Conservation (phyloP, 2,113 vertebrate species). For the Ceyx margarethae region DNA sequence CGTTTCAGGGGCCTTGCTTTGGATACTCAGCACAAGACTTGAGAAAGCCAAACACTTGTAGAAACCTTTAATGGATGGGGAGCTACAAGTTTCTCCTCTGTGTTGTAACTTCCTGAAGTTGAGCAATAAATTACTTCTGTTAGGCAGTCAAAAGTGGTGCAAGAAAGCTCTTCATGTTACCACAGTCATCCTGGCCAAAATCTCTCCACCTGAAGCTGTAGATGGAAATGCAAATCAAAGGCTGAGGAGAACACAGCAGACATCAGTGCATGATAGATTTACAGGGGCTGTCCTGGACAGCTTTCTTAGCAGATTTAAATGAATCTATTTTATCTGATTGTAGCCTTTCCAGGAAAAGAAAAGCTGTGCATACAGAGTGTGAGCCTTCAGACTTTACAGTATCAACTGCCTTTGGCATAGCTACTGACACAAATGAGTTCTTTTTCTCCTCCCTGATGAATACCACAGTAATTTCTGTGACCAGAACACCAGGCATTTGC, state of each 20-base stretch:
- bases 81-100: conserved; percentile 20
- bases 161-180: conserved; percentile 52
- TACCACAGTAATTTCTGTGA: conserved; percentile 40
- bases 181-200: conserved; percentile 17
- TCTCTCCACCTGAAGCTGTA: conserved; percentile 64
- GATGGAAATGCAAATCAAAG: conserved; percentile 63
- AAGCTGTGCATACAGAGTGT: conserved; percentile 25
- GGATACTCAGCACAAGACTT: neutral
- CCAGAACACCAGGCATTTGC: conserved; percentile 40
- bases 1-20: neutral
- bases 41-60: neutral
- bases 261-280: conserved; percentile 62
- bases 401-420: conserved; percentile 44
- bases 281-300: conserved; percentile 41
- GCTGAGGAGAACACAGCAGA: conserved; percentile 46
- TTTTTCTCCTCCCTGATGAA: conserved; percentile 52
- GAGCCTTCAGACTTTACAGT: conserved; percentile 32
- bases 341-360: conserved; percentile 64
- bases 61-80: conserved; percentile 17
- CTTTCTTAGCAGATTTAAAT: conserved; percentile 29
- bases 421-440: conserved; percentile 1
- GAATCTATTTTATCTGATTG: conserved; percentile 69
- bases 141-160: conserved; percentile 51
- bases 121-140: conserved; percentile 56
- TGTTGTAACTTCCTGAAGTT: conserved; percentile 62